Base-by-base conservation (phyloP, 2,888 invertebrate genomes). In the Subacronicta megacephala region DNA sequence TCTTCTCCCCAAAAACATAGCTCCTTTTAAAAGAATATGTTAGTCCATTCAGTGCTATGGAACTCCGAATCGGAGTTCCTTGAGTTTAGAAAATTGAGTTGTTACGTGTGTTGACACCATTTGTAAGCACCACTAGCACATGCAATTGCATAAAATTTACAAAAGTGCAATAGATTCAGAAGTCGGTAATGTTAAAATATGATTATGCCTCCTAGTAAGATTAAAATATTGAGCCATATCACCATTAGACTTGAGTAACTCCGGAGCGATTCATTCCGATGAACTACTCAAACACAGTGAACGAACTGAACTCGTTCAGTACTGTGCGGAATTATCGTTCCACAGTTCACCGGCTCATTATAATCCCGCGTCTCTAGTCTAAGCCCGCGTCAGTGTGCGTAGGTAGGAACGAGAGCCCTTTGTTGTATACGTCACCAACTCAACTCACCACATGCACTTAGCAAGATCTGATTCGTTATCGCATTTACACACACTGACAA, bases 231-330 rank as follows among this genome's bases (percentile, higher is more conserved):
- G n/a, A n/a, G n/a, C n/a, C n/a, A n/a, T n/a, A n/a, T n/a, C n/a
- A n/a, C n/a, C n/a, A n/a, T n/a, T 72, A 55, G 62, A 67, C 20
- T 64, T 60, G 31, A 51, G 40, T 31, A 23, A 51, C 35, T 33
- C 45, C 42, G 55, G 51, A 42, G 45, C 62, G 18, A 44, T 43
- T 43, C 31, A 29, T 43, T 43, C 43, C 43, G 23, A 51, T 36
- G 36, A 46, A 47, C 46, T 36, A 6, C 37, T 47, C 46, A 47
- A 16, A 16, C 20, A 26, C 46, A 47, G 37, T 47, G 46, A 47
- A 37, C 37, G 46, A 47, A 37, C 26, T 26, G 37, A 47, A 26
- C 46, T 47, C 37, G 46, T 47, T 47, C 46, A 47, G 26, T 47
- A 49, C 20, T 38, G 40, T 49, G 49, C 49, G 40, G 40, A 15